Conservation (phyloP, 1,140 invertebrate genomes). For the Brachionus koreanus region DNA sequence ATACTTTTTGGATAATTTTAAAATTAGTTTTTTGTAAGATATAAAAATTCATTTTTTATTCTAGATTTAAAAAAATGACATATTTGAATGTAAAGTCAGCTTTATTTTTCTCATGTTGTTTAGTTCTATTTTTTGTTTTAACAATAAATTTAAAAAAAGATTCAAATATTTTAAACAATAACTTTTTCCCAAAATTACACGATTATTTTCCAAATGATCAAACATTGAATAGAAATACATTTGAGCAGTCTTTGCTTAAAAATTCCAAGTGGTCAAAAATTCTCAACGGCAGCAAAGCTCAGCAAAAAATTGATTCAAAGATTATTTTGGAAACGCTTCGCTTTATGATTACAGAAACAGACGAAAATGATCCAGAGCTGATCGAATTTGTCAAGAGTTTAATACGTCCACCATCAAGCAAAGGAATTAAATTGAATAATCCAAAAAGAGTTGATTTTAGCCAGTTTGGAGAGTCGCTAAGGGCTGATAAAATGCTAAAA, state of each 20-base stretch:
- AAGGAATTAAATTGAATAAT: not conserved
- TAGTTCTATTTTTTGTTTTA: too few species aligned
- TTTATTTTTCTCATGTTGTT: too few species aligned
- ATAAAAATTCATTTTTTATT: too few species aligned
- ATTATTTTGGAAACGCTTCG: not conserved
- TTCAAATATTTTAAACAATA: too few species aligned
- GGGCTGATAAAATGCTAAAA: constrained; percentile 46
- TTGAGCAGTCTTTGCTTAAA: not conserved
- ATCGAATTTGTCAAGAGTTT: not conserved
- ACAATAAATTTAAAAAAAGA: too few species aligned
- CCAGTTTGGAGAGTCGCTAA: constrained; percentile 13
- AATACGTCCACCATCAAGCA: not conserved
- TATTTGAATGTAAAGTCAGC: too few species aligned
- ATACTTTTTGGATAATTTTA: too few species aligned
- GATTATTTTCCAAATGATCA: too few species aligned
- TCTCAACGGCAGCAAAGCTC: not conserved
- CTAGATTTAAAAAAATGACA: too few species aligned
- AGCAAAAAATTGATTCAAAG: not conserved
- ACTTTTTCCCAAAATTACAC: too few species aligned
- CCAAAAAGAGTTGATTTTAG: not conserved
- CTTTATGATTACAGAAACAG: not conserved
- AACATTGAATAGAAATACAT: too few species aligned
- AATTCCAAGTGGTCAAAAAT: not conserved
- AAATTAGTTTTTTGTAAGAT: too few species aligned
- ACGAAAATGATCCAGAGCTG: not conserved